phyloP scores from a whole-genome alignment of 2,888 invertebrate genomes.

The Marasmarcha lunaedactyla region DNA sequence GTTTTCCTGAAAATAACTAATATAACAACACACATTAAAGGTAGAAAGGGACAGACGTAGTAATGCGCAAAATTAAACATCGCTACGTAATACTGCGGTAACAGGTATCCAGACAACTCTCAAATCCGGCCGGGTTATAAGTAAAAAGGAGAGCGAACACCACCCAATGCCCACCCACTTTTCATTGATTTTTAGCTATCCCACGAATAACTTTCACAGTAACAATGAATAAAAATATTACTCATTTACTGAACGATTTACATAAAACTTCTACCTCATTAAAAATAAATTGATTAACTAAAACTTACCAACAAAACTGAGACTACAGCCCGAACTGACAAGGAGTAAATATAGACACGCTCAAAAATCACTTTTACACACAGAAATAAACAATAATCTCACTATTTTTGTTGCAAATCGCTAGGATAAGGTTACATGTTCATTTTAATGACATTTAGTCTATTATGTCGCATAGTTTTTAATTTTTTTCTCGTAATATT shows the following conservation, averaged over 20 bases:
- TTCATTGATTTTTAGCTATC: constrained; percentile 63
- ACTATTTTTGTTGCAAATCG: constrained; percentile 36
- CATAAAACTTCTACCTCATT: constrained; percentile 19
- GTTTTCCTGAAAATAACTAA: constrained; percentile 18
- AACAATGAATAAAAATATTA: constrained; percentile 21
- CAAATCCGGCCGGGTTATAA: constrained; percentile 44
- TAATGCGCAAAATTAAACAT: constrained; percentile 28
- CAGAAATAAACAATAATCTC: constrained; percentile 34
- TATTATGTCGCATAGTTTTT: constrained; percentile 11
- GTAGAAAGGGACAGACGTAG: constrained; percentile 32
- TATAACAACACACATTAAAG: constrained; percentile 23
- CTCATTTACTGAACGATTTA: constrained; percentile 19
- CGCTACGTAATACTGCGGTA: constrained; percentile 29
- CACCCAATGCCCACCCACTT: constrained; percentile 57
- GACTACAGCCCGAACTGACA: constrained; percentile 43
- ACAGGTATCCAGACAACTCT: constrained; percentile 44
- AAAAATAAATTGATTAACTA: constrained; percentile 26
- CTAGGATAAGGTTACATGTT: constrained; percentile 15
- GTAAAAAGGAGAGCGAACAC: constrained; percentile 32
- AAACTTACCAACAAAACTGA: constrained; percentile 55
- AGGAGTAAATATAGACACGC: constrained; percentile 60
- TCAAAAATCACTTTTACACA: constrained; percentile 56
- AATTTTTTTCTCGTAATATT: constrained; percentile 51
- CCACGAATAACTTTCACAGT: constrained; percentile 23
- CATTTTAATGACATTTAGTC: too few species aligned